These are phyloP conservation scores for Holothuria glaberrima DNA, from an alignment of 35 echinoderm and acorn worm genomes.

Conservation along the genomic window DNA sequence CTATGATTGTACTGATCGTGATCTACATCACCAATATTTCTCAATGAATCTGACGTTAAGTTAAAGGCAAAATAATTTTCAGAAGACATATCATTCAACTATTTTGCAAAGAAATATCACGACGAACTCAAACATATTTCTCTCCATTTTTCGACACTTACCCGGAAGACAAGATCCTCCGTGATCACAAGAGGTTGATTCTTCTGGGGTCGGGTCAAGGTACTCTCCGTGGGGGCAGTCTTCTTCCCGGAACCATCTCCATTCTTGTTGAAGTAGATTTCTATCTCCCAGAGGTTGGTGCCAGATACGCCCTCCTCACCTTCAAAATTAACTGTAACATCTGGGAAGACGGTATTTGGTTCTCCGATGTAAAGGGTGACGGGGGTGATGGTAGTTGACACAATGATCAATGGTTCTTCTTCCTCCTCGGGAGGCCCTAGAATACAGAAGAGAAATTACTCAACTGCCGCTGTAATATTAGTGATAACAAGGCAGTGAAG, in stretches of 20 bases:
- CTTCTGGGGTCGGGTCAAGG: constrained; percentile 1
- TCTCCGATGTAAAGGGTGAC: constrained; percentile 42
- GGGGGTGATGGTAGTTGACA: constrained; percentile 37
- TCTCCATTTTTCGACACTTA: background rate
- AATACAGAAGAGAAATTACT: background rate
- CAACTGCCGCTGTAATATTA: too few relatives aligned
- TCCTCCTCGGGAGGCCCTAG: constrained; percentile 11
- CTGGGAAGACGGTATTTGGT: constrained; percentile 24
- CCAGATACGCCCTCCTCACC: constrained; percentile 35
- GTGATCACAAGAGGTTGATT: constrained; percentile 35
- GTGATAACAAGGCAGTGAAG: too few relatives aligned
- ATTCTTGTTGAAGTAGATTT: constrained; percentile 48
- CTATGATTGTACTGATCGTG: too few relatives aligned
- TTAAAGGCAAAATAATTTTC: too few relatives aligned
- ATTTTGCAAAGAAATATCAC: too few relatives aligned
- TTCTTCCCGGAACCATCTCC: constrained; percentile 38
- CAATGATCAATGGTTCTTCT: constrained; percentile 46
- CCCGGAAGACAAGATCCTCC: constrained; percentile 31
- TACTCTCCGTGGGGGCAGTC: background rate
- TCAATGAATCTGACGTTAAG: too few relatives aligned
- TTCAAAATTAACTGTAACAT: constrained; percentile 19
- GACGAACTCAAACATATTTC: too few relatives aligned
- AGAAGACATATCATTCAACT: too few relatives aligned
- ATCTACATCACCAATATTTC: too few relatives aligned
- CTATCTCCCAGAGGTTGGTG: constrained; percentile 47